These are phyloP conservation scores for Anaspis maculata DNA, from an alignment of 2,888 invertebrate species.

Conservation along the genomic window DNA sequence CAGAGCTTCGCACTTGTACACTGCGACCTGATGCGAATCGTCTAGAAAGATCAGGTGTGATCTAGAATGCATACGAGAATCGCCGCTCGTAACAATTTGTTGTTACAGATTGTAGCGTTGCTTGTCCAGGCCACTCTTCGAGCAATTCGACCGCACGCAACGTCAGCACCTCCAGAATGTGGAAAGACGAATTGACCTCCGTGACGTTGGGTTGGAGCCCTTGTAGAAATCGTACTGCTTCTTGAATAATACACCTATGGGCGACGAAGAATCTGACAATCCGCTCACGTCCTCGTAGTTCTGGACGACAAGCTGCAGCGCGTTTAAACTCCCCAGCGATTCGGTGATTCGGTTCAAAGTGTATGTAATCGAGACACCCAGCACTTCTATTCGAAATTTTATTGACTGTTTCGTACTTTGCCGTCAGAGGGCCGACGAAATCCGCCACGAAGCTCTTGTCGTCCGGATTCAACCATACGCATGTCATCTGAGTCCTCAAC, in stretches of 20 bases:
- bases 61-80: too few relatives aligned
- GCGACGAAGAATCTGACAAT: slow-evolving; percentile 22
- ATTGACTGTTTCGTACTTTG: slow-evolving; percentile 53
- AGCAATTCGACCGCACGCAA: slow-evolving; percentile 55
- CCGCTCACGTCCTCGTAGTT: slow-evolving; percentile 41
- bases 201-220: slow-evolving; percentile 71
- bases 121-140: slow-evolving; percentile 83
- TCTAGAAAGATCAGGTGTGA: too few relatives aligned
- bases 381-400: slow-evolving; percentile 46
- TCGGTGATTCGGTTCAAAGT: slow-evolving; percentile 47
- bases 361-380: slow-evolving; percentile 47
- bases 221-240: slow-evolving; percentile 63
- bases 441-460: slow-evolving; percentile 29
- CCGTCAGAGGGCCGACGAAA: slow-evolving; percentile 47
- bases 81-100: too few relatives aligned
- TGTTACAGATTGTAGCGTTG: slow-evolving; percentile 72
- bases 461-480: slow-evolving; percentile 52
- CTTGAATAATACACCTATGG: slow-evolving; percentile 16
- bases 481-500: slow-evolving; percentile 48
- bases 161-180: slow-evolving; percentile 59
- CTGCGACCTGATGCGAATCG: too few relatives aligned
- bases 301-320: slow-evolving; percentile 49
- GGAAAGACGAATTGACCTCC: slow-evolving; percentile 65
- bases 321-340: slow-evolving; percentile 50
- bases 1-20: too few relatives aligned